These are phyloP conservation scores for Lutraria rhynchaena DNA, from an alignment of 1,140 invertebrate genomes.

Conservation along the genomic window DNA sequence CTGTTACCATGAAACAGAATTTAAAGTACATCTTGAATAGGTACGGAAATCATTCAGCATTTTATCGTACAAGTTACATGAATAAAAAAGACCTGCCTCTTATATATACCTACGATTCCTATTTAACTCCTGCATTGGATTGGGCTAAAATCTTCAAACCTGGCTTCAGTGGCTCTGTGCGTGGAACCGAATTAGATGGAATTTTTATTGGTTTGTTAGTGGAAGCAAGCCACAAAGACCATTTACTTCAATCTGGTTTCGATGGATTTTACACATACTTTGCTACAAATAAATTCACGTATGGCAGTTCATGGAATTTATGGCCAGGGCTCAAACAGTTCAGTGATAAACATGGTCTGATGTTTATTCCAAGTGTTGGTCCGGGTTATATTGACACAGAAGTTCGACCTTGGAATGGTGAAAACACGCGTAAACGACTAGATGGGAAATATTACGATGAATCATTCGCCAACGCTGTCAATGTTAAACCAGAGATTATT, in stretches of 20 bases:
- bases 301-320: constrained; percentile 82
- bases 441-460: constrained; percentile 82
- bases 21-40: constrained; percentile 81
- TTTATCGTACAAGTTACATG: constrained; percentile 78
- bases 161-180: constrained; percentile 73
- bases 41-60: constrained; percentile 83
- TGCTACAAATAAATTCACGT: constrained; percentile 83
- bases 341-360: constrained; percentile 75
- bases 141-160: constrained; percentile 81
- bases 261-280: constrained; percentile 85
- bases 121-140: constrained; percentile 67
- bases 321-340: constrained; percentile 80
- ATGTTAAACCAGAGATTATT: constrained; percentile 75
- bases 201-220: constrained; percentile 83
- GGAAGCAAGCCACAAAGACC: constrained; percentile 74
- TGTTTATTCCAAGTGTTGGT: constrained; percentile 84
- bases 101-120: constrained; percentile 84
- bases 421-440: constrained; percentile 79
- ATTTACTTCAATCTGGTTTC: constrained; percentile 80
- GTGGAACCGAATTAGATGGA: constrained; percentile 82
- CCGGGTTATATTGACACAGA: constrained; percentile 84
- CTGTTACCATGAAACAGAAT: constrained; percentile 75
- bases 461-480: constrained; percentile 80
- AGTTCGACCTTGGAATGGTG: constrained; percentile 83
- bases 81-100: constrained; percentile 79